These are phyloP conservation scores for Caenorhabditis zanzibari DNA, from an alignment of 2,888 invertebrate species.

Conservation along the genomic window DNA sequence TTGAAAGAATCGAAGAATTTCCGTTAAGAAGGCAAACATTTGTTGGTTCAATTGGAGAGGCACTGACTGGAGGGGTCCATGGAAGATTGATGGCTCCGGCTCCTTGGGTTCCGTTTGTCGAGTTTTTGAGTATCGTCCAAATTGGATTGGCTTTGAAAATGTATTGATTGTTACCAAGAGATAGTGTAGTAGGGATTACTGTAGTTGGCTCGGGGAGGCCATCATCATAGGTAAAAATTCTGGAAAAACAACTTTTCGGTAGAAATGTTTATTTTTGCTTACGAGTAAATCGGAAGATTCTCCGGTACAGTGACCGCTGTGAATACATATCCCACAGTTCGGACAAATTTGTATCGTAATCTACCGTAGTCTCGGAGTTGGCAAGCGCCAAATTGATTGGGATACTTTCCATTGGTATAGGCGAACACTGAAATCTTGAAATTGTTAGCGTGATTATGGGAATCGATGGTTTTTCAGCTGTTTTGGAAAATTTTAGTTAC, in stretches of 20 bases:
- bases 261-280: background rate
- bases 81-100: slow-evolving; percentile 42
- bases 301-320: slow-evolving; percentile 22
- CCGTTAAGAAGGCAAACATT: slow-evolving; percentile 41
- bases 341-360: slow-evolving; percentile 33
- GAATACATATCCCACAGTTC: slow-evolving; percentile 45
- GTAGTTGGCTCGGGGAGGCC: slow-evolving; percentile 41
- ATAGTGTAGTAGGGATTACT: background rate
- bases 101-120: slow-evolving; percentile 35
- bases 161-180: background rate
- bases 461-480: too few relatives aligned
- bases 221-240: slow-evolving; percentile 43
- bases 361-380: slow-evolving; percentile 31
- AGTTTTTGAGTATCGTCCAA: slow-evolving; percentile 40
- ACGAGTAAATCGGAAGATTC: slow-evolving; percentile 47
- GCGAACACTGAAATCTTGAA: slow-evolving; percentile 33
- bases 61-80: slow-evolving; percentile 39
- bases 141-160: slow-evolving; percentile 37
- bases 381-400: slow-evolving; percentile 49
- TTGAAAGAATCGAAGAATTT: slow-evolving; percentile 22
- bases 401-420: slow-evolving; percentile 45
- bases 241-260: slow-evolving; percentile 14
- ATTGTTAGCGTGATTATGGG: too few relatives aligned
- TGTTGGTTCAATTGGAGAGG: slow-evolving; percentile 30
- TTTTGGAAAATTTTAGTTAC: too few relatives aligned